phyloP scores from a whole-genome alignment of 2,113 vertebrate genomes.

The Vulpes ferrilata region DNA sequence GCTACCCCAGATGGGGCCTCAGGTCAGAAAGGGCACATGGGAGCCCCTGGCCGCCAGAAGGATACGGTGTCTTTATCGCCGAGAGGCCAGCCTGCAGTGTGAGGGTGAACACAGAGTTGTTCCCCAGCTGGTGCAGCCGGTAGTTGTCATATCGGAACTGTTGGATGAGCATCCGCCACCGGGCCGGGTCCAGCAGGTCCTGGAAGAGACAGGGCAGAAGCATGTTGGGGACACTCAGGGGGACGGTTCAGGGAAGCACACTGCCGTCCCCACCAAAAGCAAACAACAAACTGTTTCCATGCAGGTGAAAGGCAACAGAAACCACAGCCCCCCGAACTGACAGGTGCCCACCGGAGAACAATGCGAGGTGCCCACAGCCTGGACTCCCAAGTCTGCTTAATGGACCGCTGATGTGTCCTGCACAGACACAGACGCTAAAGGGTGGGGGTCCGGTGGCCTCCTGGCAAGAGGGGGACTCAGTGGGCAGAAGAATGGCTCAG shows the following conservation, averaged over 20 bases:
- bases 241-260: background rate
- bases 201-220: slow-evolving; percentile 76
- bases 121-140: slow-evolving; percentile 99
- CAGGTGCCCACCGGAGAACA: background rate
- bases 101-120: slow-evolving; percentile 99
- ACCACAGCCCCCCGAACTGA: background rate
- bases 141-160: slow-evolving; percentile 99
- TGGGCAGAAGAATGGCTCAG: background rate
- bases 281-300: background rate
- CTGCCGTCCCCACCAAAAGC: background rate
- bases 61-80: slow-evolving; percentile 99
- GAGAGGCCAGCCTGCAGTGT: slow-evolving; percentile 99
- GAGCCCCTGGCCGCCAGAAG: slow-evolving; percentile 69
- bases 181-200: slow-evolving; percentile 98
- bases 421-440: fast-evolving
- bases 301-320: background rate
- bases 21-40: fast-evolving
- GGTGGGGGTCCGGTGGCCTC: background rate
- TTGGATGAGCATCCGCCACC: slow-evolving; percentile 99
- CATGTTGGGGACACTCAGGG: background rate
- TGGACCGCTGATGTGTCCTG: background rate
- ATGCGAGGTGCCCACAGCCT: no score
- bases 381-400: background rate
- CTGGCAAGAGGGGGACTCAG: background rate
- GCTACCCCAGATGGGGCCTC: background rate